Evolutionary conservation across 2,797 vertebrate genomes (phyloP).

Genomic region (Mus caroli): DNA sequence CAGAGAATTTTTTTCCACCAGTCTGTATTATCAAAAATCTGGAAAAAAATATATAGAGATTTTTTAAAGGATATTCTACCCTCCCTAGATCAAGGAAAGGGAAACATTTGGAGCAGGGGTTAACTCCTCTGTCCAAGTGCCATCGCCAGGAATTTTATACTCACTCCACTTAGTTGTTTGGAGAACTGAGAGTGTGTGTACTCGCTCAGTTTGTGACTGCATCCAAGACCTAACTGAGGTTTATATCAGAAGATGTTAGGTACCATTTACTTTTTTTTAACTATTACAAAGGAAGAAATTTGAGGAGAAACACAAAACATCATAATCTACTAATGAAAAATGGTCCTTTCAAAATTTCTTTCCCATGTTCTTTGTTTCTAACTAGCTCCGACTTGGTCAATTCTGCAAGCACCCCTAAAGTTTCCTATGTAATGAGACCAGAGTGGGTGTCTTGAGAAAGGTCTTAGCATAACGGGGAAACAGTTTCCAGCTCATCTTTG

Average conservation of each 20-base stretch:
- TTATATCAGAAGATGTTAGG: background rate
- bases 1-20: background rate
- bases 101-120: background rate
- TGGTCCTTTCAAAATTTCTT: background rate
- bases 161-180: background rate
- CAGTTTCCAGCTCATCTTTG: background rate
- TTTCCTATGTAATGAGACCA: background rate
- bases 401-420: background rate
- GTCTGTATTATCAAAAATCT: slow-evolving; percentile 28
- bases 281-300: background rate
- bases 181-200: background rate
- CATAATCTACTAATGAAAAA: background rate
- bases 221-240: background rate
- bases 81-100: background rate
- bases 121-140: too few species aligned
- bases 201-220: background rate
- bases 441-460: background rate
- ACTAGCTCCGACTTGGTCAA: background rate
- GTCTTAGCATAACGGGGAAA: background rate
- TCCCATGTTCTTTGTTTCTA: background rate
- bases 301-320: background rate
- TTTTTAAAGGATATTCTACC: background rate
- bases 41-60: background rate
- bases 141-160: background rate
- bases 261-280: background rate